These are phyloP conservation scores for Phrynocephalus vlangalii DNA, from an alignment of 2,797 vertebrate species.

Conservation along the genomic window DNA sequence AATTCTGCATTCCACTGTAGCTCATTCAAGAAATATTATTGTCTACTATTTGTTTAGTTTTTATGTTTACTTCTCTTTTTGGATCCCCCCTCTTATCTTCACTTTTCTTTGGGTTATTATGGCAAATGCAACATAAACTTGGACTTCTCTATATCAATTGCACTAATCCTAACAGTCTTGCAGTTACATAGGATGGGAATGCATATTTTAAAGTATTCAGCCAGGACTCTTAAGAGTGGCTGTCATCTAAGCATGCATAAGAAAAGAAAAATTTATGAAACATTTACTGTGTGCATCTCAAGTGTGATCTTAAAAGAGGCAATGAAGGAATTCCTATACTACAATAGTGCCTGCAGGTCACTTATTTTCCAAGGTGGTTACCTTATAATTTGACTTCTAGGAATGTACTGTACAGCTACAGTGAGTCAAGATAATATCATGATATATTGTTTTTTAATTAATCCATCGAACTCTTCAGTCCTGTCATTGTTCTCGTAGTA, in stretches of 20 bases:
- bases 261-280: not conserved
- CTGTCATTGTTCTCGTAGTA: not conserved
- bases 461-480: not conserved
- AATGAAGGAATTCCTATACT: not conserved
- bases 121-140: not conserved
- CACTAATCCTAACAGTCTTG: no score
- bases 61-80: not conserved
- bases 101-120: not conserved
- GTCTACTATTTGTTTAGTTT: not conserved
- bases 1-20: not conserved
- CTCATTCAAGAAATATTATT: not conserved
- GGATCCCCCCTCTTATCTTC: not conserved
- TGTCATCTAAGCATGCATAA: not conserved
- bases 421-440: not conserved
- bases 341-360: not conserved
- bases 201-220: not conserved
- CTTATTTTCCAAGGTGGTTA: not conserved
- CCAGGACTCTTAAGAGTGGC: not conserved
- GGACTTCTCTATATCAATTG: no score
- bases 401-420: not conserved
- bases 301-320: not conserved
- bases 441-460: not conserved
- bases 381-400: not conserved
- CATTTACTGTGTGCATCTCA: not conserved
- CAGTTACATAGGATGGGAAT: not conserved